Base-by-base conservation (phyloP, 2,888 invertebrate species). In the Heliconius charithonia region DNA sequence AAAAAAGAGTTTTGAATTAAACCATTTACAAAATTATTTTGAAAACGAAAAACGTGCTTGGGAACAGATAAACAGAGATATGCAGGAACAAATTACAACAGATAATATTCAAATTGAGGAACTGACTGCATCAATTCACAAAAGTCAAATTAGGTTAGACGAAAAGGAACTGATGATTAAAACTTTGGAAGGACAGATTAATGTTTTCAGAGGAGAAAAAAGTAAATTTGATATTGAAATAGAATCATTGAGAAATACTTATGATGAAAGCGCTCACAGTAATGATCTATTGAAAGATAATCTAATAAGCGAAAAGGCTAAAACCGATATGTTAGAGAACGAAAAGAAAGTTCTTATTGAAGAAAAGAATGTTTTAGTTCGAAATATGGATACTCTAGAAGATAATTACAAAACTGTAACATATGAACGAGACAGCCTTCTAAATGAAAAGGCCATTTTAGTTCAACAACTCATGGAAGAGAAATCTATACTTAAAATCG, bases 31-130 rank as follows among this genome's bases (percentile, higher is more conserved):
- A 62, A 84, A 85, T 79, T 84, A 88, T 66, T 87, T 85, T 56
- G 89, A 89, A 81, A 83, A 85, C 66, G 81, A 86, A 29, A 88
- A 86, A 77, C 81, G 85, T 29, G 81, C 82, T 22, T 87, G 85
- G 85, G 88, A 90, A 74, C 87, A 86, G 69, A 83, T 81, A 45
- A 88, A 88, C 80, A 80, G 83, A n/a, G 84, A 87, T 75, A 80
- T 85, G 59, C 82, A 85, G 62, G 82, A 85, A 56, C 83, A 83
- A 65, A 81, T 87, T n/a, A 80, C 84, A 65, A 82, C 79, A 13
- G 88, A 87, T 81, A 86, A 86, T 37, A 79, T 83, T 27, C 83
- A 85, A 76, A 84, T 89, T 10, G 77, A 63, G 19, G 80, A 86
- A 74, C 78, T 88, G 41, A 79, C 81, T 16, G 81, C 74, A 29